These are phyloP conservation scores for Daphoenositta chrysoptera DNA, from an alignment of 2,113 vertebrate genomes.

Conservation along the genomic window DNA sequence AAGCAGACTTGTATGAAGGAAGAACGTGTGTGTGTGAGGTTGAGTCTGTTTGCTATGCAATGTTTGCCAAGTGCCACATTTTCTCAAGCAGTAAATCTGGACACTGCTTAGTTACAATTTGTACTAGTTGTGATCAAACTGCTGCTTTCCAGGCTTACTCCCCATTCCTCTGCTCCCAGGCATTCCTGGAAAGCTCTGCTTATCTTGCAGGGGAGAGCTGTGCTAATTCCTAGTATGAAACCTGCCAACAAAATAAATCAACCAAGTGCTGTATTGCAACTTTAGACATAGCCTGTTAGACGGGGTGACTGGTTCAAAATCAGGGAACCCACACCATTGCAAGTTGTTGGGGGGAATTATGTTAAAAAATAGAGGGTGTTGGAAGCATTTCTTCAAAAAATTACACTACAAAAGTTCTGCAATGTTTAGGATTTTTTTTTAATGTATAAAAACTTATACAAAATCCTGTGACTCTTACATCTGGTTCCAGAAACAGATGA, in stretches of 20 bases:
- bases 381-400: neutral
- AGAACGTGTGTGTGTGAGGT: neutral
- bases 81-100: neutral
- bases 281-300: neutral
- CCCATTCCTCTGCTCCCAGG: neutral
- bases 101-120: neutral
- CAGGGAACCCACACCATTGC: neutral
- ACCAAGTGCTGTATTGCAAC: neutral
- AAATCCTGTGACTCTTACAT: neutral
- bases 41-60: fast-evolving
- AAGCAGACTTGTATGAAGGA: neutral
- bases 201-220: neutral
- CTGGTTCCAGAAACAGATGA: constrained; percentile 80
- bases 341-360: neutral
- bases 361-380: neutral
- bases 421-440: neutral
- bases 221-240: neutral
- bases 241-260: neutral
- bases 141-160: neutral
- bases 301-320: neutral
- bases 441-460: neutral
- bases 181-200: neutral
- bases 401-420: neutral
- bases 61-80: neutral
- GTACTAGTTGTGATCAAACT: neutral